phyloP scores from a whole-genome alignment of 2,888 invertebrate genomes.

The Drosophila mercatorum region DNA sequence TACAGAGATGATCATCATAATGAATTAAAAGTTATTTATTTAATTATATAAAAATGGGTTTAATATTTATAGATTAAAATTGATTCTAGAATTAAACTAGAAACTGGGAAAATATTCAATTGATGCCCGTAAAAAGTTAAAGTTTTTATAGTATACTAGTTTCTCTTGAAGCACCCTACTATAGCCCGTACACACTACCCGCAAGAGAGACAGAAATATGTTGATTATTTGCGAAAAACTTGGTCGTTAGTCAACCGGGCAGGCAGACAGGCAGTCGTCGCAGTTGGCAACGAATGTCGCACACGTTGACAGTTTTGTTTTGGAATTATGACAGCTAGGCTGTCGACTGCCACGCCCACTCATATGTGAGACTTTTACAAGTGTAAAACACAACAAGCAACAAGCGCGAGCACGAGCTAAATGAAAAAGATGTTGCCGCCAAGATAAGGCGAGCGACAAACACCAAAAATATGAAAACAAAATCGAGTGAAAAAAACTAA shows the following conservation, averaged over 20 bases:
- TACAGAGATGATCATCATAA: background rate
- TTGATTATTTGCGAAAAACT: conserved; percentile 10
- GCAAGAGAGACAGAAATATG: background rate
- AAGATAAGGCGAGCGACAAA: conserved; percentile 26
- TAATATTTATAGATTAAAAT: background rate
- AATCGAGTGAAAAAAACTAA: background rate
- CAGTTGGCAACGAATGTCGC: conserved; percentile 32
- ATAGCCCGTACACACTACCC: background rate
- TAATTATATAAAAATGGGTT: background rate
- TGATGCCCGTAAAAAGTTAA: background rate
- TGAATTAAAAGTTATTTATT: background rate
- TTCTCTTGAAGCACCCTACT: background rate
- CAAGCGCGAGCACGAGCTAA: conserved; percentile 39
- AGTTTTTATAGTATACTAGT: background rate
- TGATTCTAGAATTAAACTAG: background rate
- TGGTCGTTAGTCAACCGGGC: conserved; percentile 27
- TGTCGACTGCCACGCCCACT: background rate
- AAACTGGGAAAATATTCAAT: background rate
- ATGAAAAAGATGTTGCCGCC: conserved; percentile 35
- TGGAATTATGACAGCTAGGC: conserved; percentile 58
- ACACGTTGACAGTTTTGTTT: conserved; percentile 60
- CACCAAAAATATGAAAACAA: conserved; percentile 4
- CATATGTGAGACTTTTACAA: conserved; percentile 44
- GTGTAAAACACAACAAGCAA: conserved; percentile 44
- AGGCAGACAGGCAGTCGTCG: conserved; percentile 7